phyloP scores from a whole-genome alignment of 2,113 vertebrate species.

The Datnioides undecimradiatus region DNA sequence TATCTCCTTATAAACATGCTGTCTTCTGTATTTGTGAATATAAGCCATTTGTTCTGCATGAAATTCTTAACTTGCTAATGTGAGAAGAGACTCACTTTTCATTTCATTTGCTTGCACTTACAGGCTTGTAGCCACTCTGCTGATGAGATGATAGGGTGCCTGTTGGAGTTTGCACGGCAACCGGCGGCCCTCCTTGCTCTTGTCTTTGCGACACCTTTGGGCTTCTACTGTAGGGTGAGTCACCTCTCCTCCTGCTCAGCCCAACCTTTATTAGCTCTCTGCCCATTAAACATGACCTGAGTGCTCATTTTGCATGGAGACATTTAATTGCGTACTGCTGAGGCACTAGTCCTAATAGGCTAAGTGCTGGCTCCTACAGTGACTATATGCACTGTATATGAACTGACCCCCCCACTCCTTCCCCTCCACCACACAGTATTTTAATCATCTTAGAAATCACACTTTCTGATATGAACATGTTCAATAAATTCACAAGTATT shows the following conservation, averaged over 20 bases:
- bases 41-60: constrained; percentile 3
- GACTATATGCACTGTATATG: constrained; percentile 65
- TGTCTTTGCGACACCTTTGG: constrained; percentile 49
- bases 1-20: too few relatives aligned
- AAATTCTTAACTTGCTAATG: background rate
- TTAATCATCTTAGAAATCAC: constrained; percentile 61
- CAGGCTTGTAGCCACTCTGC: constrained; percentile 2
- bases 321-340: constrained; percentile 76
- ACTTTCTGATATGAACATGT: constrained; percentile 36
- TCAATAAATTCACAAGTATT: constrained; percentile 39
- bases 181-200: constrained; percentile 51
- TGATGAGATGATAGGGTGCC: constrained; percentile 36
- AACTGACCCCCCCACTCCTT: constrained; percentile 35
- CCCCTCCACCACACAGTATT: constrained; percentile 57
- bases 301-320: constrained; percentile 80
- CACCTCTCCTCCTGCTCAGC: constrained; percentile 70
- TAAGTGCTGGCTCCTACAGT: constrained; percentile 72
- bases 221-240: constrained; percentile 47
- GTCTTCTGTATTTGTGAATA: background rate
- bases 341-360: constrained; percentile 69
- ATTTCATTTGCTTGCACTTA: constrained; percentile 4
- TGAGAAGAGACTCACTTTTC: constrained; percentile 13
- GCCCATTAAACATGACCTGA: constrained; percentile 82
- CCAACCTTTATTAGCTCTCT: constrained; percentile 76
- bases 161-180: constrained; percentile 39